phyloP scores from a whole-genome alignment of 2,797 vertebrate genomes.

The Poecilia wingei region DNA sequence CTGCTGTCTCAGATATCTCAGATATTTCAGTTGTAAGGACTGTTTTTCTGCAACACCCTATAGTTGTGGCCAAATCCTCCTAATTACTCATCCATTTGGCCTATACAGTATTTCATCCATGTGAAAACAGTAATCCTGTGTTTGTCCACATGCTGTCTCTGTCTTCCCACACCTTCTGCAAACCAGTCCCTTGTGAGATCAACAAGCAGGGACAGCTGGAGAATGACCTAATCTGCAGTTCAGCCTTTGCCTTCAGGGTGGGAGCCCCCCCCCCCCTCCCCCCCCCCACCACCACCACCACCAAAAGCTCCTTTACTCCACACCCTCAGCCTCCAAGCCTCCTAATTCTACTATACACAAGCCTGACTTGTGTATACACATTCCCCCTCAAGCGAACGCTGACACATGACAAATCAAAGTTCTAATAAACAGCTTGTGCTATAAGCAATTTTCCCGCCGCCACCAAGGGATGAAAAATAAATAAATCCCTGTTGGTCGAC shows the following conservation, averaged over 20 bases:
- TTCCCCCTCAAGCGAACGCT: constrained; percentile 68
- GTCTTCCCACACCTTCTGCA: constrained; percentile 44
- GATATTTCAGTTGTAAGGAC: background rate
- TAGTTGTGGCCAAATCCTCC: constrained; percentile 13
- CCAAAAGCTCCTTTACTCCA: constrained; percentile 29
- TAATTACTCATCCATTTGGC: constrained; percentile 29
- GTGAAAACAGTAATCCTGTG: constrained; percentile 47
- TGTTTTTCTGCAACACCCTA: constrained; percentile 5
- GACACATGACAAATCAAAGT: constrained; percentile 85
- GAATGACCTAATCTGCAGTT: constrained; percentile 72
- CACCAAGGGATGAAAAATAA: constrained; percentile 85
- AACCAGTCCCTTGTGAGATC: constrained; percentile 64
- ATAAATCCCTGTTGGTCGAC: constrained; percentile 77
- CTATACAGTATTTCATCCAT: constrained; percentile 31
- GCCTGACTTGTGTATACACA: constrained; percentile 73
- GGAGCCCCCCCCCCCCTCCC: constrained; percentile 37
- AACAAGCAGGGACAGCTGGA: constrained; percentile 74
- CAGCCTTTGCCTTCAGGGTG: constrained; percentile 64
- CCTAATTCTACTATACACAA: constrained; percentile 77
- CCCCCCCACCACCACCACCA: background rate
- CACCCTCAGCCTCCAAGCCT: constrained; percentile 64
- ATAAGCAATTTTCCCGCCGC: constrained; percentile 69
- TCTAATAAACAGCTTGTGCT: constrained; percentile 82
- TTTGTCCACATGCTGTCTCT: constrained; percentile 52
- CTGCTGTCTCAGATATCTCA: background rate